Base-by-base conservation (phyloP, 2,113 vertebrate species). In the Dolichotis patagonum region DNA sequence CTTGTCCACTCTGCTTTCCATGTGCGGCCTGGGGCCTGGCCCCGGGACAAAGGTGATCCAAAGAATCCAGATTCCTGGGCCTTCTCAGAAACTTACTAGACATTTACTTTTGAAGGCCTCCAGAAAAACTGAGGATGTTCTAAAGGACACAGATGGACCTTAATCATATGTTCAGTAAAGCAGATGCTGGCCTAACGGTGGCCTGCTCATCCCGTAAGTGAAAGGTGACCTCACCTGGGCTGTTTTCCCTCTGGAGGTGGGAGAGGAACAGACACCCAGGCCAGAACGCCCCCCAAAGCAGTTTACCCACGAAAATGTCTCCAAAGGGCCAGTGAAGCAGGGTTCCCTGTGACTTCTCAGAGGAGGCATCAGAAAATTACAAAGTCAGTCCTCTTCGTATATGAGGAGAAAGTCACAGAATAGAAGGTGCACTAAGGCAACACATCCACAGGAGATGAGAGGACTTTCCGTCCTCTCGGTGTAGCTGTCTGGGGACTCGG, bases 101-200 rank as follows among this genome's bases (percentile, higher is more conserved):
- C 41, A 80, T 81, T 94, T 92, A 90, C 92, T 91, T 80, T 69
- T 75, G 71, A 91, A 97, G 77, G 67, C 56, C 3, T 63, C 20
- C 20, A 81, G 58, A 75, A 88, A 77, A 54, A 0, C 77, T 20
- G 26, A 71, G 19, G 41, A 63, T 95, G 88, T 75, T 52, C 17
- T 49, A 78, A 89, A 54, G 80, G 90, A 86, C 80, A 32, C 24
- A 17, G 30, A 3, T 35, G 26, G 35, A 30, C 38, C 58, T 49
- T 78, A n/a, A 78, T 88, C 75, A 10, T 65, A 69, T 26, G 41
- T 58, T 52, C n/a, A 46, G 20, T 84, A 43, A 58, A 88, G 85
- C 13, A 35, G 46, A 94, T 58, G 24, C 30, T 54, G 28, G 73
- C 65, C 9, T 35, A 16, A 85, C 19, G 2, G 3, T 43, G 41